Evolutionary conservation across 2,888 invertebrate genomes (phyloP), one percentile per base, ranked within the genome.

Genomic region (Dromius quadrimaculatus): DNA sequence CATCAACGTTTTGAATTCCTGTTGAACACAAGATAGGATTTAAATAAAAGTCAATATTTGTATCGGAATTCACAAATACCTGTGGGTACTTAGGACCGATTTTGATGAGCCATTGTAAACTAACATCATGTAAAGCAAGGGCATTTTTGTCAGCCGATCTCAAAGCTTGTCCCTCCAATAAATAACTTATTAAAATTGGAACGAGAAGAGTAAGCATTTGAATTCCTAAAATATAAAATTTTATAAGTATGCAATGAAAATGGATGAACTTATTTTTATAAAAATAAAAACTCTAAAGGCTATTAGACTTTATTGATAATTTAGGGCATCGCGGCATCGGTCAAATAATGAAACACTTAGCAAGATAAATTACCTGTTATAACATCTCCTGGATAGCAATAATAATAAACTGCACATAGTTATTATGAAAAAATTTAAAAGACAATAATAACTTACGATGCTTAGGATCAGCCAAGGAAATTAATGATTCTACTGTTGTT

Each of bases 1-100:
- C 93, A 98, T 95, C 76, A 98, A 87, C 9, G 90, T 88, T 79
- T 95, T 94, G 83, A 98, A 97, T 81, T 97, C 95, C 89, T 92
- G 79, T 2, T 81, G 81, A n/a, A n/a, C n/a, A n/a, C n/a, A n/a
- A 17, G 59, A 66, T 59, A 19, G 13, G 13, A 66, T 9, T 54
- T 22, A 45, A 64, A 69, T n/a, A n/a, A n/a, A n/a, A n/a, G n/a
- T 34, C 6, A 9, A 2, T 38, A 20, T 54, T 36, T n/a, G 41
- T 68, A 41, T 28, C 17, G 32, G 22, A n/a, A n/a, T n/a, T n/a
- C n/a, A 13, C 28, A 54, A 62, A 73, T 75, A 91, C 92, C 87
- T 94, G 91, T 15, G 96, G 95, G 84, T 97, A 94, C 79, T 92
- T 92, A 0, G 96, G 95, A 0, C 97, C 98, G 76, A 97, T 92